These are phyloP conservation scores for Haliclona indistincta DNA, from an alignment of 37 sponge, comb jelly and placozoan species.

Conservation along the genomic window DNA sequence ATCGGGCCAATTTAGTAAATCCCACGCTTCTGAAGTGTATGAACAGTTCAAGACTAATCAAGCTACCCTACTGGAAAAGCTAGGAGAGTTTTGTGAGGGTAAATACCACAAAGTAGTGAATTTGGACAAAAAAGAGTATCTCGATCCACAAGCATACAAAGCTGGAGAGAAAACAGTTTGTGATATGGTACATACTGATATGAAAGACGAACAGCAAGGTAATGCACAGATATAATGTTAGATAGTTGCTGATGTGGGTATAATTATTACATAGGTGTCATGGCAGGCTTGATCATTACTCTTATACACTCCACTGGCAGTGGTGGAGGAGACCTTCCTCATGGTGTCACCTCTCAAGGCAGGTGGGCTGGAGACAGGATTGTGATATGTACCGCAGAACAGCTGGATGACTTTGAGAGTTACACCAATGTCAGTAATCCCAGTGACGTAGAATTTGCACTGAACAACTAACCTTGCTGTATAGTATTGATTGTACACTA, in stretches of 20 bases:
- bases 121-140: conserved; percentile 13
- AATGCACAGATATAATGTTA: too few species aligned
- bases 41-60: background rate
- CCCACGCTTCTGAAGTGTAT: background rate
- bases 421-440: background rate
- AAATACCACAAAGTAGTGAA: background rate
- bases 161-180: background rate
- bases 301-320: background rate
- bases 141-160: background rate
- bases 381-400: conserved; percentile 2
- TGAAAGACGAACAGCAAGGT: too few species aligned
- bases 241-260: too few species aligned
- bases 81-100: background rate
- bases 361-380: conserved; percentile 5
- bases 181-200: background rate
- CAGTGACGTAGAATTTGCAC: background rate
- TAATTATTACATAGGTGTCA: background rate
- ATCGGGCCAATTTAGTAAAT: background rate
- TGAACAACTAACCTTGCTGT: too few species aligned
- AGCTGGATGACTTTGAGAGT: conserved; percentile 3
- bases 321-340: background rate
- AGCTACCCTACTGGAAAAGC: background rate
- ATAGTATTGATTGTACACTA: too few species aligned
- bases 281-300: conserved; percentile 1
- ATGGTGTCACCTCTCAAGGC: background rate